These are phyloP conservation scores for Etheostoma spectabile DNA, from an alignment of 2,113 vertebrate species.

Conservation along the genomic window DNA sequence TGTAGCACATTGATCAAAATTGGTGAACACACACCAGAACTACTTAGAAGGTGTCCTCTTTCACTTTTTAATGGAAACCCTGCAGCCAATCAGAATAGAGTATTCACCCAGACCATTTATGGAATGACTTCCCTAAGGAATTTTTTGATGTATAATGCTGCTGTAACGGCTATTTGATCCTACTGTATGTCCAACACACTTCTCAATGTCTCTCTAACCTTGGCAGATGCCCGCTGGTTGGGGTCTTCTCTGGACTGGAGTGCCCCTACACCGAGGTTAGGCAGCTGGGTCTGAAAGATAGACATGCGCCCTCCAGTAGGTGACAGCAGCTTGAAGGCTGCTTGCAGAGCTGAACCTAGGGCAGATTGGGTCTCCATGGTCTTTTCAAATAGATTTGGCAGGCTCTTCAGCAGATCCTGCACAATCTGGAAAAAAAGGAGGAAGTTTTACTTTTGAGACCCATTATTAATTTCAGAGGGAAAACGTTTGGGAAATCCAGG, in stretches of 20 bases:
- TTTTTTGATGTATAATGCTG: neutral
- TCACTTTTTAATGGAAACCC: too few relatives aligned
- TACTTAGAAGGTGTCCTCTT: too few relatives aligned
- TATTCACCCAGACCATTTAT: too few relatives aligned
- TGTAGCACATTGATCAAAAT: too few relatives aligned
- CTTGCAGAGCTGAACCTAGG: conserved; percentile 93
- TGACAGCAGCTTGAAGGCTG: conserved; percentile 94
- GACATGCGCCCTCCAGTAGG: conserved; percentile 95
- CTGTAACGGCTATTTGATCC: neutral
- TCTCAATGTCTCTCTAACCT: conserved; percentile 83
- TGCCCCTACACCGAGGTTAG: conserved; percentile 91
- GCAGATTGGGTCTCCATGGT: conserved; percentile 97
- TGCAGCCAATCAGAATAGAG: too few relatives aligned
- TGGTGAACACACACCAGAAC: too few relatives aligned
- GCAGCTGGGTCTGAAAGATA: conserved; percentile 97
- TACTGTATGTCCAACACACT: neutral
- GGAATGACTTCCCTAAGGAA: too few relatives aligned
- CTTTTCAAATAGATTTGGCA: conserved; percentile 94
- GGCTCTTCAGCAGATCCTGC: conserved; percentile 91
- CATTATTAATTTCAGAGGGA: neutral
- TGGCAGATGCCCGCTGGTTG: conserved; percentile 91
- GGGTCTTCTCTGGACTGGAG: conserved; percentile 94
- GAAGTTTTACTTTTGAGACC: neutral
- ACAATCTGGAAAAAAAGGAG: conserved; percentile 85
- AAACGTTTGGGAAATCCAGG: too few relatives aligned